Base-by-base conservation (phyloP, 2,797 vertebrate species). In the Pangasius sanitwongsei region DNA sequence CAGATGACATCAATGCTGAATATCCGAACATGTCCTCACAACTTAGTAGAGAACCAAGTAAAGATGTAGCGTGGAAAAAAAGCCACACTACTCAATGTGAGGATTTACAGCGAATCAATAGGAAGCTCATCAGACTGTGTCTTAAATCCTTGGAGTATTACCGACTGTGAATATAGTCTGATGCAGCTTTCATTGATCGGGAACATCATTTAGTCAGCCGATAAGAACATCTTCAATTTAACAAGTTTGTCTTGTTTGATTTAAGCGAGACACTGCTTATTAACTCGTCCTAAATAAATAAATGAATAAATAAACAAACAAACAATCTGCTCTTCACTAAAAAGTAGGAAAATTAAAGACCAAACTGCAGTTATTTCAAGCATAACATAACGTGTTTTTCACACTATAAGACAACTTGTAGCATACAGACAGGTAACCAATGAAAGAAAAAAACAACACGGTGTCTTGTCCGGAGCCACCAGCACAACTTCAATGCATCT, bases 21-120 rank as follows among this genome's bases (percentile, higher is more conserved):
- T 86, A 89, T 84, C 23, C 41, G 23, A 84, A 87, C 61, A 87
- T 61, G 44, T 87, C 83, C 88, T 87, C 57, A 48, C 61, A 67
- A 61, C 57, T 84, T 87, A 75, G 41, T 41, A 41, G 6, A 41
- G 41, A 41, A 41, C 41, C 41, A 88, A 87, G 67, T 83, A 11
- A 83, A 87, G 69, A 53, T 75, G 44, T 57, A 81, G 6, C 8
- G 84, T 11, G 28, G 23, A 72, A 20, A 89, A 90, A 92, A 88
- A 92, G 90, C 88, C 90, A 88, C 91, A 89, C 80, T 65, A 84
- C 48, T 83, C 92, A 93, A 93, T 92, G 89, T 90, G 92, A 90
- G 92, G 91, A 93, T 95, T 95, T 94, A 94, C 94, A 90, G 93
- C 89, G 80, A 61, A 95, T 94, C 88, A 91, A 95, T 94, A 89